Evolutionary conservation across 92 coral and sea anemone species (phyloP).

Genomic region (Actinernus sp.): DNA sequence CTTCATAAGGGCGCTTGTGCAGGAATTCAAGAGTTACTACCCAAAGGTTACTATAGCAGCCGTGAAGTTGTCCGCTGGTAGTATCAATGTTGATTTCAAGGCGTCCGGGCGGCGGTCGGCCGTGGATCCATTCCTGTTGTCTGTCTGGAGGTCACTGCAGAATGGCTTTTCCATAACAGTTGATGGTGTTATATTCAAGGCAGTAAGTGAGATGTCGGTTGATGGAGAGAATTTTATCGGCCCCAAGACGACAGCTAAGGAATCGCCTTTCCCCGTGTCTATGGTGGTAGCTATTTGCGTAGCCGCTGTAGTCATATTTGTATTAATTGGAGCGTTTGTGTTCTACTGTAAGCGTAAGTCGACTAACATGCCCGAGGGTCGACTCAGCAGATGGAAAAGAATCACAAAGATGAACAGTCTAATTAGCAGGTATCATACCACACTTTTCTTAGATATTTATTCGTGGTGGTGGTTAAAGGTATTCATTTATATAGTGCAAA

Average conservation of each 20-base stretch:
- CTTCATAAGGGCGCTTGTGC: conserved; percentile 17
- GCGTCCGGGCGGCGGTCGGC: conserved; percentile 43
- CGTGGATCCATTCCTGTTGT: conserved; percentile 41
- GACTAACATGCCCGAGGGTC: conserved; percentile 1
- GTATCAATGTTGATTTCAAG: conserved; percentile 65
- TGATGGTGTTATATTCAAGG: conserved; percentile 31
- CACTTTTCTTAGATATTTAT: no score
- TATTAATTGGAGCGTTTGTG: conserved; percentile 19
- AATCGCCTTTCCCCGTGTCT: conserved; percentile 51
- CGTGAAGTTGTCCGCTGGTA: conserved; percentile 52
- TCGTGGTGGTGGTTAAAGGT: no score
- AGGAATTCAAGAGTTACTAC: conserved; percentile 15
- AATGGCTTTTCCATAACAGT: conserved; percentile 37
- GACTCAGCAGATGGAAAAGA: conserved; percentile 38
- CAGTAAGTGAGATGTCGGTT: conserved; percentile 40
- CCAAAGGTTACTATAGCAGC: conserved; percentile 30
- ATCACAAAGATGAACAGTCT: conserved; percentile 42
- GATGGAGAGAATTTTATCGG: conserved; percentile 48
- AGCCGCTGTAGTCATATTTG: conserved; percentile 17
- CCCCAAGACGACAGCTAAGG: conserved; percentile 14
- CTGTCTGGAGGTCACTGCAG: conserved; percentile 60
- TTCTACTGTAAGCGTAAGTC: conserved; percentile 25
- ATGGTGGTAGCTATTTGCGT: conserved; percentile 47
- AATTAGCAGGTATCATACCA: conserved; percentile 40
- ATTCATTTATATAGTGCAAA: no score